These are phyloP conservation scores for Ceyx melanurus DNA, from an alignment of 2,113 vertebrate species.

Conservation along the genomic window DNA sequence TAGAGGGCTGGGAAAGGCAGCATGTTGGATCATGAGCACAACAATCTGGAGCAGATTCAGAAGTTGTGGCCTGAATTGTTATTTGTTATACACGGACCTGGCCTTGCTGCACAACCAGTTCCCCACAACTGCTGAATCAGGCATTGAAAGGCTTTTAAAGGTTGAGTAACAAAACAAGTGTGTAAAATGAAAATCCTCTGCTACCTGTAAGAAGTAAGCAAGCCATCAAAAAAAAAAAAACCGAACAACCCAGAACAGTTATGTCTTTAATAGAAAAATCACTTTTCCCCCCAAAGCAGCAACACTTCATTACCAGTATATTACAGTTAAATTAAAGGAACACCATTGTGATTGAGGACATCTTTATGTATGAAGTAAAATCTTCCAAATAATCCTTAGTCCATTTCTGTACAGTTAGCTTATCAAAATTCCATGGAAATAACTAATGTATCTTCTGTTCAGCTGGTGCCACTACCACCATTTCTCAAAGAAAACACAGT, in stretches of 20 bases:
- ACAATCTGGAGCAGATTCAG: neutral
- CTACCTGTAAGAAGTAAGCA: neutral
- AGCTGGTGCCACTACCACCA: slow-evolving; percentile 86
- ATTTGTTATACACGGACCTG: neutral
- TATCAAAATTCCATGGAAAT: neutral
- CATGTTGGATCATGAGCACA: neutral
- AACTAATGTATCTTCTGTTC: neutral
- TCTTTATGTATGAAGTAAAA: neutral
- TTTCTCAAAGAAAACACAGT: slow-evolving; percentile 90
- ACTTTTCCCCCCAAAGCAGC: neutral
- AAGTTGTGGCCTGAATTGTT: neutral
- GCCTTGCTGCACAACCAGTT: neutral
- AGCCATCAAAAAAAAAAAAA: neutral
- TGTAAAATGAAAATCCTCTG: neutral
- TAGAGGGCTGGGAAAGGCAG: neutral
- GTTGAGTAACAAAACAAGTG: neutral
- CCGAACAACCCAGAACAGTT: neutral
- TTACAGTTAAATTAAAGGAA: slow-evolving; percentile 23
- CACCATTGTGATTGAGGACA: neutral
- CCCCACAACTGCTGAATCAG: neutral
- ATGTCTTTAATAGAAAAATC: slow-evolving; percentile 48
- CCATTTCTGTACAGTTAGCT: neutral
- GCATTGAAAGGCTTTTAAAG: neutral
- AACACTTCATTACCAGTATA: neutral
- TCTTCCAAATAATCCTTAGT: neutral